Base-by-base conservation (phyloP, 2,888 invertebrate genomes). In the Drosophila paranaensis region DNA sequence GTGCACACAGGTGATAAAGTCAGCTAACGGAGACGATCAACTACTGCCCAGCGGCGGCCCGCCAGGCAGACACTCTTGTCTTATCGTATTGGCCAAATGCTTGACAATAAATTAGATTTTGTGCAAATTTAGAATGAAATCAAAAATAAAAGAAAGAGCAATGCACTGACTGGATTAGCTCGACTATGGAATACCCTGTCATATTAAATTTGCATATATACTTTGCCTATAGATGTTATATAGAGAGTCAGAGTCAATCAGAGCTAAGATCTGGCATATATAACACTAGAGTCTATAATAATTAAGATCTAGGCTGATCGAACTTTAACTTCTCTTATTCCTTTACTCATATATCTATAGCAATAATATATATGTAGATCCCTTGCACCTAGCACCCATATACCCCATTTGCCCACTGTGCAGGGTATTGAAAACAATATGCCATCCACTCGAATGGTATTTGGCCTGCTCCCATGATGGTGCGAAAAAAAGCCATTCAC, bases 31-130 rank as follows among this genome's bases (percentile, higher is more conserved):
- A 62, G 76, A 64, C n/a, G 48, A 16, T 50, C 48, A 11, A 50
- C 46, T 46, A 9, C 30, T 30, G 48, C n/a, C 16, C 1, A 16
- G 2, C 25, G 25, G 20, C 50, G n/a, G n/a, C n/a, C n/a, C n/a
- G n/a, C n/a, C n/a, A 16, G 48, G 16, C 64, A 42, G 39, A 25
- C n/a, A 9, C 30, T 54, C 76, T 73, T 73, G 84, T 78, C 83
- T 83, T 83, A 83, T 87, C 83, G 80, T 70, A 58, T 65, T 58
- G 76, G 50, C 53, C 69, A 73, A 83, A 86, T 83, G 82, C 80
- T 80, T 80, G 85, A 82, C 83, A 84, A 87, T 83, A 87, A 84
- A 84, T 87, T 87, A 81, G 84, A 83, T 81, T 86, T 86, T 86
- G 79, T 81, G 87, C 81, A 72, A 77, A 83, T 83, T 79, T 51